Evolutionary conservation across 2,797 vertebrate genomes (phyloP).

Genomic region (Danio albolineatus): DNA sequence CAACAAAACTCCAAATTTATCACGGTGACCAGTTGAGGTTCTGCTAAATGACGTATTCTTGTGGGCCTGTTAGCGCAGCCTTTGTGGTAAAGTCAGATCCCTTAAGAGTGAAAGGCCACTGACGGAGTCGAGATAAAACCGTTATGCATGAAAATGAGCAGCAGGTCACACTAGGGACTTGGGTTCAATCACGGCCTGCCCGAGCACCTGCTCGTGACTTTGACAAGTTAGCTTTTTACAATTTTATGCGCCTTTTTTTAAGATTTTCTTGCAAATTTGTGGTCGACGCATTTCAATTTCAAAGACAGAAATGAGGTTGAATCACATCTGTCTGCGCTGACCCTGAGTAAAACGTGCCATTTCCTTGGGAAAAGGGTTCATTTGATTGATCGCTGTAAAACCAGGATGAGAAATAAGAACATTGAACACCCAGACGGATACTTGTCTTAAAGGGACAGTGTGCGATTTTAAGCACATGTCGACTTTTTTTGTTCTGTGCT

Average conservation of each 20-base stretch:
- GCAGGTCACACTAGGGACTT: constrained; percentile 47
- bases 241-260: constrained; percentile 16
- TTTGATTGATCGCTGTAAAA: constrained; percentile 34
- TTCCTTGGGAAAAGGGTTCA: constrained; percentile 7
- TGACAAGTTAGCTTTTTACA: constrained; percentile 40
- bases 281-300: constrained; percentile 36
- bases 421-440: background rate
- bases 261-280: constrained; percentile 18
- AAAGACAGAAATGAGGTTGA: constrained; percentile 37
- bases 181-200: constrained; percentile 31
- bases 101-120: constrained; percentile 44
- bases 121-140: constrained; percentile 43
- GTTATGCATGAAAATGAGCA: constrained; percentile 54
- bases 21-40: constrained; percentile 25
- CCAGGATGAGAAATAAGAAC: constrained; percentile 4
- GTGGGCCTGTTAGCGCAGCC: constrained; percentile 28
- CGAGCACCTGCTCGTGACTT: constrained; percentile 30
- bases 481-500: background rate
- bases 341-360: background rate
- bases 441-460: constrained; percentile 3
- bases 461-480: no score
- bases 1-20: background rate
- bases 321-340: constrained; percentile 20
- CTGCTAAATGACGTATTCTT: constrained; percentile 42
- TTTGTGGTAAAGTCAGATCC: constrained; percentile 46